phyloP scores from a whole-genome alignment of 2,797 vertebrate genomes.

The Melanotaenia parkinsoni region DNA sequence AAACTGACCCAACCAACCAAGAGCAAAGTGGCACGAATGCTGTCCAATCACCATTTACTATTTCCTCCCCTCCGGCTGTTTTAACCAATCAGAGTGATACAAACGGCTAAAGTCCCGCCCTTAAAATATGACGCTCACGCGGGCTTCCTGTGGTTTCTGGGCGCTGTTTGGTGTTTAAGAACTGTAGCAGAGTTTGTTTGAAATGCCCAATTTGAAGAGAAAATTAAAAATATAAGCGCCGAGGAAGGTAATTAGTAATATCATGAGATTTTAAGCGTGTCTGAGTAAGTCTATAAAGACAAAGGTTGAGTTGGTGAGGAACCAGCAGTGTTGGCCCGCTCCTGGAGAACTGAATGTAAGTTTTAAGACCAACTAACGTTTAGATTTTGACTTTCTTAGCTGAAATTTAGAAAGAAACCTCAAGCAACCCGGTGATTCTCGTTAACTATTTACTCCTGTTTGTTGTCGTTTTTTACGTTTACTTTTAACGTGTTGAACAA shows the following conservation, averaged over 20 bases:
- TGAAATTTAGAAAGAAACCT: background rate
- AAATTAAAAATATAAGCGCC: background rate
- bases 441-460: background rate
- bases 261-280: background rate
- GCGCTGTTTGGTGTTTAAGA: slow-evolving; percentile 40
- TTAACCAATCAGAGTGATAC: slow-evolving; percentile 68
- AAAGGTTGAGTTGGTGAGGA: slow-evolving; percentile 6
- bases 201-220: slow-evolving; percentile 5
- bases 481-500: background rate
- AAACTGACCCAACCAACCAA: slow-evolving; percentile 8
- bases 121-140: slow-evolving; percentile 62
- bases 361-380: slow-evolving; percentile 46
- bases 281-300: background rate
- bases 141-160: slow-evolving; percentile 79
- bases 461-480: background rate
- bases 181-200: slow-evolving; percentile 25
- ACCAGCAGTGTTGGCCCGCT: slow-evolving; percentile 9
- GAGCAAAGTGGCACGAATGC: slow-evolving; percentile 5
- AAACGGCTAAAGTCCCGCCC: slow-evolving; percentile 55
- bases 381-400: slow-evolving; percentile 2
- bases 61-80: background rate
- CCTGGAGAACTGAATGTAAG: slow-evolving; percentile 51
- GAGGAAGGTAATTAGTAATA: slow-evolving; percentile 11
- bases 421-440: background rate
- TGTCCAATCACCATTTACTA: slow-evolving; percentile 3